Evolutionary conservation across 2,888 invertebrate species (phyloP).

Genomic region (Amphipoea lucens): DNA sequence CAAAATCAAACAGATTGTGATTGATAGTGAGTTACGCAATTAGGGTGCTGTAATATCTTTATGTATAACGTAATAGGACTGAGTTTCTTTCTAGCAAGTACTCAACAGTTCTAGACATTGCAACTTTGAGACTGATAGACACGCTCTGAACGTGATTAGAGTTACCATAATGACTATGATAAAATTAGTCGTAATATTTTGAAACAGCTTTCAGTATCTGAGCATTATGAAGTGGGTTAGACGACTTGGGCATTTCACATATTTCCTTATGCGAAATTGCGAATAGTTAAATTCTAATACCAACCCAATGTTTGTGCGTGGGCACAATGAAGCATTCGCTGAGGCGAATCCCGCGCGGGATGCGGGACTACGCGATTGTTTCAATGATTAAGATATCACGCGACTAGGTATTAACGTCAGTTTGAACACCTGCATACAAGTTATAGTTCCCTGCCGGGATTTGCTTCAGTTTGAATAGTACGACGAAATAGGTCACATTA

Average conservation of each 20-base stretch:
- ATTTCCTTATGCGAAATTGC: background rate
- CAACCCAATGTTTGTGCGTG: background rate
- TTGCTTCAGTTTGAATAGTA: background rate
- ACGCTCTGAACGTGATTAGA: background rate
- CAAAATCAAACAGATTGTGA: background rate
- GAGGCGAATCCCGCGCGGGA: too few relatives aligned
- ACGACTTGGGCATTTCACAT: background rate
- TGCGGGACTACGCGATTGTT: background rate
- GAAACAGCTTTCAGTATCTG: background rate
- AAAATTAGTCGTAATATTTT: background rate
- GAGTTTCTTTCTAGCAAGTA: background rate
- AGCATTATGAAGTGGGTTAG: background rate
- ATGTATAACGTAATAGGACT: background rate
- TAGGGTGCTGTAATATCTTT: slow-evolving; percentile 4
- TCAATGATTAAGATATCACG: background rate
- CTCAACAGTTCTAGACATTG: background rate
- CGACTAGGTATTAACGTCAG: background rate
- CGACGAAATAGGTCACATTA: slow-evolving; percentile 35
- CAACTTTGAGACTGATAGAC: background rate
- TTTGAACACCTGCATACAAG: background rate
- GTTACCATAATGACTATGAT: background rate
- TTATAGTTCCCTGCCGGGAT: background rate
- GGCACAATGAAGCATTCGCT: background rate
- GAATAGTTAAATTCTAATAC: background rate
- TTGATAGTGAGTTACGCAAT: background rate